A percentile compares a stretch with the other conserved stretches of the same genome.
These are phyloP conservation scores for Stictonetta naevosa DNA, from an alignment of 2,113 vertebrate species.

Conservation along the genomic window DNA sequence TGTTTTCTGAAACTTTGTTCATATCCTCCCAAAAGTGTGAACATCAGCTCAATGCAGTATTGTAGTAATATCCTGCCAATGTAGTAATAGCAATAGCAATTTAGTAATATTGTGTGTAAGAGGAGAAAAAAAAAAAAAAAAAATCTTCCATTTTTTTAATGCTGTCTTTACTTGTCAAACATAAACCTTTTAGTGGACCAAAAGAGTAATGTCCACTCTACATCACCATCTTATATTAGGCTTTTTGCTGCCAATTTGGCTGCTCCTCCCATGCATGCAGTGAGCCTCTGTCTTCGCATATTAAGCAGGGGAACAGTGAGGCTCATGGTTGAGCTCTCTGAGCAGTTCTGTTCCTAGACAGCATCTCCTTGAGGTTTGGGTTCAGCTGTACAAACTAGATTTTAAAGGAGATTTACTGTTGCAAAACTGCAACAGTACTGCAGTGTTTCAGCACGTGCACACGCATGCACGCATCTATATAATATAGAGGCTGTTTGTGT, in stretches of 20 bases:
- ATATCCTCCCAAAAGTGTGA: background rate
- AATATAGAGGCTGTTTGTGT: too few species aligned
- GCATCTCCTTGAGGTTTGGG: background rate
- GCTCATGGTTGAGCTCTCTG: accelerated
- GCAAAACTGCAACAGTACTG: background rate
- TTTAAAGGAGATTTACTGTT: background rate
- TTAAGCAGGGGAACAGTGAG: background rate
- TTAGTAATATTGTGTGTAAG: background rate
- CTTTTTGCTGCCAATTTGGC: background rate
- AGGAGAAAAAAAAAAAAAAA: background rate
- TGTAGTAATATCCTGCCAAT: background rate
- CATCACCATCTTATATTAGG: background rate
- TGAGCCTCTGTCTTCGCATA: background rate
- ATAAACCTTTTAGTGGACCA: background rate
- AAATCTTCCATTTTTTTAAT: background rate
- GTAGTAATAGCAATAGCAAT: too few species aligned
- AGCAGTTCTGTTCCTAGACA: slow-evolving; percentile 21
- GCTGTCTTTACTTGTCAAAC: background rate
- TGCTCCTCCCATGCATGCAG: background rate
- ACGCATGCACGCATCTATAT: accelerated
- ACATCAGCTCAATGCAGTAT: background rate
- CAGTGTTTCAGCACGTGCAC: background rate
- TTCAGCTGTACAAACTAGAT: background rate
- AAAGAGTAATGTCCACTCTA: background rate
- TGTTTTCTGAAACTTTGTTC: background rate